Percentiles rank a stretch among this genome's conserved stretches.
Evolutionary conservation across 2,113 vertebrate species (phyloP).

Genomic region (Artemisiospiza belli): DNA sequence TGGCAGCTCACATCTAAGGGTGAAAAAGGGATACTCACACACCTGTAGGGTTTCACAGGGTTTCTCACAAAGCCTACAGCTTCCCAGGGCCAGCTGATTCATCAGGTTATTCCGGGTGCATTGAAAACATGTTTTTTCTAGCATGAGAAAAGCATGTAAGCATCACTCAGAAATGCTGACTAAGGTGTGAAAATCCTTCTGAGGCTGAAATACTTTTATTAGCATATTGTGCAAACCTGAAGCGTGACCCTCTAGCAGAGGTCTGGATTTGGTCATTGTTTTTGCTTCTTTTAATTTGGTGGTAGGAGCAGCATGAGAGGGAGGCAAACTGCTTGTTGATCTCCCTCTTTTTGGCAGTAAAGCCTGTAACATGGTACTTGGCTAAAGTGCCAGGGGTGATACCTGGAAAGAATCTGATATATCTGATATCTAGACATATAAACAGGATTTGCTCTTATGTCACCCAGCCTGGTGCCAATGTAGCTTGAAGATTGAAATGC

Average conservation of each 20-base stretch:
- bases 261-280: background rate
- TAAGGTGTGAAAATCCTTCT: background rate
- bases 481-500: background rate
- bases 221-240: background rate
- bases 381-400: background rate
- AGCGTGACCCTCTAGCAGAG: background rate
- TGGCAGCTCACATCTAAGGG: background rate
- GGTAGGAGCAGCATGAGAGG: rapidly evolving
- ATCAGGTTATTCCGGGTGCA: rapidly evolving
- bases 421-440: background rate
- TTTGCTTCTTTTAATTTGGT: background rate
- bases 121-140: background rate
- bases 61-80: background rate
- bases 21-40: background rate
- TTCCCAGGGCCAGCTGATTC: background rate
- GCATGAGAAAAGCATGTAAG: background rate
- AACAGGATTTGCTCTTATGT: background rate
- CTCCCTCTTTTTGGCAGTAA: background rate
- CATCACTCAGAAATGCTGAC: background rate
- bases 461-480: background rate
- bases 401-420: background rate
- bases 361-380: background rate
- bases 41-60: background rate
- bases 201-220: background rate
- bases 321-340: rapidly evolving